These are phyloP conservation scores for Rhabditophanes sp. DNA, from an alignment of 2,888 invertebrate species.

Conservation along the genomic window DNA sequence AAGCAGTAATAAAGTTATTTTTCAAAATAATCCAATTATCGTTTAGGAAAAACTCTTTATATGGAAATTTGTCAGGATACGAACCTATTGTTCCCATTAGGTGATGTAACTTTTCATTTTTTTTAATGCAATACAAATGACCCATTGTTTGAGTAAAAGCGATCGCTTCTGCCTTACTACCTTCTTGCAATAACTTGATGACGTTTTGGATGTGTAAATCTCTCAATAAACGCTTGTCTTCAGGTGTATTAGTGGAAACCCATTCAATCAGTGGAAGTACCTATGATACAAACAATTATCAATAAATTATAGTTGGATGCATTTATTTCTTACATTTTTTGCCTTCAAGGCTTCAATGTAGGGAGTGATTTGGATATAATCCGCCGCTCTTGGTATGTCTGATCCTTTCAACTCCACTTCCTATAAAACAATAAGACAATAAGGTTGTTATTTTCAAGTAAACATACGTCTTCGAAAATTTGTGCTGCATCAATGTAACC, in stretches of 20 bases:
- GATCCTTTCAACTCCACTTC: slow-evolving; percentile 12
- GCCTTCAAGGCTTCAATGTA: slow-evolving; percentile 10
- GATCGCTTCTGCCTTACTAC: slow-evolving; percentile 12
- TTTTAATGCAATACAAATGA: not conserved
- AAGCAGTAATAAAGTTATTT: too few relatives aligned
- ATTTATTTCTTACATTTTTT: too few relatives aligned
- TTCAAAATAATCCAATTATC: too few relatives aligned
- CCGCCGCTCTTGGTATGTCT: slow-evolving; percentile 7
- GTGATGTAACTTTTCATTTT: too few relatives aligned
- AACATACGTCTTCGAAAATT: slow-evolving; percentile 20
- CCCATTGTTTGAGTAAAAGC: slow-evolving; percentile 8
- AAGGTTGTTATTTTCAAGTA: slow-evolving; percentile 1
- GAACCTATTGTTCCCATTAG: too few relatives aligned
- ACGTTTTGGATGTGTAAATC: slow-evolving; percentile 16
- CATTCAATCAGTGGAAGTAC: slow-evolving; percentile 19
- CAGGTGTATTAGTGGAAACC: slow-evolving; percentile 6
- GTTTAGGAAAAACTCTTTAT: too few relatives aligned
- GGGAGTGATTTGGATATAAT: slow-evolving; percentile 8
- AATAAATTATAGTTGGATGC: too few relatives aligned
- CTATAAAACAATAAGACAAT: slow-evolving; percentile 7
- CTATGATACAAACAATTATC: too few relatives aligned
- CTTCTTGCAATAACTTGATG: slow-evolving; percentile 12
- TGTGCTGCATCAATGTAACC: slow-evolving; percentile 20
- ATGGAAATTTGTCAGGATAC: too few relatives aligned
- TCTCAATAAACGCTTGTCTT: slow-evolving; percentile 14